Evolutionary conservation across 1,140 invertebrate genomes (phyloP), one percentile per base, ranked within the genome.

Genomic region (Leptinotarsa undecemlineata): DNA sequence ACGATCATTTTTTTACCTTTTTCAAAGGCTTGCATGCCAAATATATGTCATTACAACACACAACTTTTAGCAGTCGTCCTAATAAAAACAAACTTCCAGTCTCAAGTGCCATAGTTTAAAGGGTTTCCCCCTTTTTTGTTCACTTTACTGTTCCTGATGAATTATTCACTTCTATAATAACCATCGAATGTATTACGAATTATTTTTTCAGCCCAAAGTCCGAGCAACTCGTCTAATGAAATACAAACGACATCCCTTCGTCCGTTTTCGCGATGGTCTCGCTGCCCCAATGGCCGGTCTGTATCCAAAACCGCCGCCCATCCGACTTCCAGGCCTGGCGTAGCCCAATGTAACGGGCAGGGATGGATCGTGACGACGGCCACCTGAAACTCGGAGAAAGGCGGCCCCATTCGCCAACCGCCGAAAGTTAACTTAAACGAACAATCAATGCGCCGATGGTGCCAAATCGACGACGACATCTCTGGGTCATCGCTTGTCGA

Each of bases 201-300:
- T 42, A 6, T 11, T 11, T 42, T 72, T 74, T 68, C 80, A 84
- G 82, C 81, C 78, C 80, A 82, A 73, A 83, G 81, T 74, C 76
- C 77, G 70, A 84, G 82, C 78, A 84, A 84, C 76, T 84, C 82
- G n/a, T 84, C 83, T 64, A 81, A 81, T 60, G 82, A 81, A 19
- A 76, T 77, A 33, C 82, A 84, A 68, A 82, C 78, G 20, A 84
- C 84, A 2, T 82, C 84, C 1, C 66, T 85, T 61, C 76, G 79
- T 4, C 79, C 81, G 4, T 82, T 82, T 68, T 78, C 81, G 14
- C 77, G 81, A 48, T 83, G 81, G 81, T 82, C 82, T 4, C 71
- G 82, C n/a, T 80, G 78, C 75, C 80, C 80, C 75, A 81, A 78
- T 62, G 68, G 74, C 20, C 78, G 68, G 47, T 48, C 75, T 14